Evolutionary conservation across 2,113 vertebrate genomes (phyloP).

Genomic region (Illadopsis cleaveri): DNA sequence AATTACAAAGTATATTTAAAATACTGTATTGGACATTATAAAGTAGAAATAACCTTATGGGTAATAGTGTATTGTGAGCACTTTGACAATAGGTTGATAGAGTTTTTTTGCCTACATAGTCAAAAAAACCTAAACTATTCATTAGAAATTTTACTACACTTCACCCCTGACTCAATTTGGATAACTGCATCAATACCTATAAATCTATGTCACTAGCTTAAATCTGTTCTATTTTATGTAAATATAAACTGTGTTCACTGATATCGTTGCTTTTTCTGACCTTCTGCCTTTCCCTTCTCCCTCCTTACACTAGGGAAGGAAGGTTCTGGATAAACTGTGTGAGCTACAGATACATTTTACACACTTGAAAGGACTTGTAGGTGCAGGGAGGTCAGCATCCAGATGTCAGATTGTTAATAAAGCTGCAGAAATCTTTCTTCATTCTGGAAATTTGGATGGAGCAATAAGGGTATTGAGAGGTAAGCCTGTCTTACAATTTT

Average conservation of each 20-base stretch:
- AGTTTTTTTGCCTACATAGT: background rate
- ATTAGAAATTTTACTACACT: background rate
- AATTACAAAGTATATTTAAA: background rate
- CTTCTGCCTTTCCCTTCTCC: background rate
- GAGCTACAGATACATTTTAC: constrained; percentile 81
- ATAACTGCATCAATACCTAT: background rate
- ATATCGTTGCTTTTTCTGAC: background rate
- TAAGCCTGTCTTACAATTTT: constrained; percentile 56
- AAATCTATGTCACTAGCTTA: background rate
- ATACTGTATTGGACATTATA: background rate
- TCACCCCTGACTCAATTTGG: background rate
- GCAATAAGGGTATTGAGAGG: constrained; percentile 85
- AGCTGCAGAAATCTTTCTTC: constrained; percentile 88
- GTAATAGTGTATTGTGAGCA: background rate
- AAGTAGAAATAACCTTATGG: background rate
- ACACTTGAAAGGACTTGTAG: constrained; percentile 82
- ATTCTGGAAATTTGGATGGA: constrained; percentile 82
- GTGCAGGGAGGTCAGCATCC: constrained; percentile 75
- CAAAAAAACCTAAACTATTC: background rate
- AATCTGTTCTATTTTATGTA: background rate
- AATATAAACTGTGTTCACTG: background rate
- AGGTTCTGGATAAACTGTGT: constrained; percentile 81
- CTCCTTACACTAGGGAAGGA: constrained; percentile 78
- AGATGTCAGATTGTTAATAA: constrained; percentile 87
- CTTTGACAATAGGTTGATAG: background rate